These are phyloP conservation scores for Microcebus griseorufus DNA, from an alignment of 2,113 vertebrate genomes.

Conservation along the genomic window DNA sequence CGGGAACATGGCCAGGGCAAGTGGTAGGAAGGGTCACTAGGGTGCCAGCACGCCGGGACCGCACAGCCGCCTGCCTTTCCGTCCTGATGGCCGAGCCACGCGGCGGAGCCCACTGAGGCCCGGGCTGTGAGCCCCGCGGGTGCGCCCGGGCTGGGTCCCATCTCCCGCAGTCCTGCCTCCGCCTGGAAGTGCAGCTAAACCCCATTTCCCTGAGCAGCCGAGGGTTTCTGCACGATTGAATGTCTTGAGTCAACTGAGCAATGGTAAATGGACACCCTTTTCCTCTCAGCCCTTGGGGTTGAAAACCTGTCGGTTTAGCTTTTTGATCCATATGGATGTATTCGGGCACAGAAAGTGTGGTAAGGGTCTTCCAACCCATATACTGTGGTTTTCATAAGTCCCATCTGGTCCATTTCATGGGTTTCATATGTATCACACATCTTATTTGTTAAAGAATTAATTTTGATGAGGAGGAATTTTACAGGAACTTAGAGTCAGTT, in stretches of 20 bases:
- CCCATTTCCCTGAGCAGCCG: background rate
- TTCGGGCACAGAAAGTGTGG: fast-evolving
- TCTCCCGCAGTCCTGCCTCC: background rate
- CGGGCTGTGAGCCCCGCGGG: background rate
- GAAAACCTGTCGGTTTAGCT: background rate
- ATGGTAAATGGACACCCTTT: too few relatives aligned
- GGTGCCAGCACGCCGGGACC: background rate
- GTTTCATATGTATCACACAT: background rate
- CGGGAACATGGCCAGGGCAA: fast-evolving
- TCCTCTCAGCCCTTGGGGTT: background rate
- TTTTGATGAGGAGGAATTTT: background rate
- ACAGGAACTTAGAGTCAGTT: background rate
- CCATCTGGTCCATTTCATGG: too few relatives aligned
- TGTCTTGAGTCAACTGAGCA: background rate
- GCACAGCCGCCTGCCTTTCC: fast-evolving
- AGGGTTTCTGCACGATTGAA: too few relatives aligned
- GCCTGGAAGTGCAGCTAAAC: background rate
- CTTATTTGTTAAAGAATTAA: background rate
- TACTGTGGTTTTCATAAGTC: background rate
- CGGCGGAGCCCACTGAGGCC: background rate
- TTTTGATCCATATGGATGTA: too few relatives aligned
- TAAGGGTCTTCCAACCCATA: too few relatives aligned
- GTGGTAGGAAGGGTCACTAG: background rate
- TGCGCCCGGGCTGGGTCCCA: background rate
- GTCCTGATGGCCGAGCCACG: fast-evolving